Base-by-base conservation (phyloP, 2,797 vertebrate species). In the Clarias fuscus region DNA sequence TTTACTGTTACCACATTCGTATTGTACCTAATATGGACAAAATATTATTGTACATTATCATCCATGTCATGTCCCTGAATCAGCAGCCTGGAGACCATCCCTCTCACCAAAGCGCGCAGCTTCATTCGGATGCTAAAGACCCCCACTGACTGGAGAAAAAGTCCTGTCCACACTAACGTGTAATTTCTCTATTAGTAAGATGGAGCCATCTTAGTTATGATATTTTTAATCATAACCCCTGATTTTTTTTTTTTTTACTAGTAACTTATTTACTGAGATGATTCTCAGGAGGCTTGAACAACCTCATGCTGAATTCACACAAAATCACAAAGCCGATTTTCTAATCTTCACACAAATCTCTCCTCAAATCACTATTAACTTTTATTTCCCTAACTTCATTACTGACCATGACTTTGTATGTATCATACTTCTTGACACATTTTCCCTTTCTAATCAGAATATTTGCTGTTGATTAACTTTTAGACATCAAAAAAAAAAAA, bases 151-250 rank as follows among this genome's bases (percentile, higher is more conserved):
- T 94, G 93, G 96, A 97, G 94, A 95, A 97, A 96, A 96, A 96
- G 93, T 90, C 62, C 93, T 83, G 82, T 89, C 94, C 94, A 91
- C 94, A 93, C 90, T 95, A 96, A 94, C 93, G 95, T 94, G 97
- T 97, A 98, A 96, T 94, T 93, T 93, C 93, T 95, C 95, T 91
- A 93, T 92, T 96, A 93, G 97, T 98, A 97, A 98, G 97, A 97
- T 88, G 91, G 93, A 91, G 93, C 88, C 82, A 33, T 33, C 33
- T 33, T 33, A 33, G 33, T 33, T 33, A 33, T 33, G 33, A 33
- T 33, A 33, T 33, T 33, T 33, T 33, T 33, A 33, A 92, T 92
- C 92, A 68, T 33, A 82, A 68, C 40, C 61, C 59, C 27, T 18
- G 20, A 2, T 18, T 68, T 82, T 68, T 68, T 53, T 68, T 53